Evolutionary conservation across 1,140 invertebrate genomes (phyloP), one percentile per base, ranked within the genome.

Genomic region (Aphis craccivora): DNA sequence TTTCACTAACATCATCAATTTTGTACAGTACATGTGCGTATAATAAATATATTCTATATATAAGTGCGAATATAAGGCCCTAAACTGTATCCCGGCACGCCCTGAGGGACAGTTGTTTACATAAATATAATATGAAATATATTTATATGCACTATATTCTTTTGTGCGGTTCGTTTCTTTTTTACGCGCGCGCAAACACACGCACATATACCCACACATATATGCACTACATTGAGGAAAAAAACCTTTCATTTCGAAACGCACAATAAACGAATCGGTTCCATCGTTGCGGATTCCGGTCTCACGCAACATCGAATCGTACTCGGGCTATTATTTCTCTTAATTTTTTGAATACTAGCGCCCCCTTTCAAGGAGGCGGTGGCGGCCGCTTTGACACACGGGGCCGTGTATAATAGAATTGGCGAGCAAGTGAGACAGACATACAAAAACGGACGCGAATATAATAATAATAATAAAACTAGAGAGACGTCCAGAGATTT

Each of bases 221-320:
- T 35, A 53, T n/a, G 35, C 45, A 25, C 8, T n/a, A 23, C 87
- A 37, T 53, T 22, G 48, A 51, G n/a, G 48, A 53, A 37, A 89
- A 87, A 89, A 89, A 89, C 87, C 87, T 53, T 89, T 89, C 87
- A 89, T 89, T 89, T 37, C 87, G 87, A 89, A 55, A 89, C 35
- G 88, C 67, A 92, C 91, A 92, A 92, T 92, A 83, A 92, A 81
- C 91, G 91, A 92, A 92, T 92, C 91, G 91, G 91, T 92, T 92
- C 76, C 91, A 93, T 93, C 91, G 48, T 93, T 45, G 91, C 76
- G 91, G 91, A 93, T 93, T 93, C 91, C 91, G 91, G 91, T 93
- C 91, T 93, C 91, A 93, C 91, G 91, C 91, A 93, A 93, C 91
- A 84, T 86, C 91, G 91, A 93, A 93, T 93, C 76, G 67, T 83